Evolutionary conservation across 1,140 invertebrate genomes (phyloP).

Genomic region (Triops cancriformis): DNA sequence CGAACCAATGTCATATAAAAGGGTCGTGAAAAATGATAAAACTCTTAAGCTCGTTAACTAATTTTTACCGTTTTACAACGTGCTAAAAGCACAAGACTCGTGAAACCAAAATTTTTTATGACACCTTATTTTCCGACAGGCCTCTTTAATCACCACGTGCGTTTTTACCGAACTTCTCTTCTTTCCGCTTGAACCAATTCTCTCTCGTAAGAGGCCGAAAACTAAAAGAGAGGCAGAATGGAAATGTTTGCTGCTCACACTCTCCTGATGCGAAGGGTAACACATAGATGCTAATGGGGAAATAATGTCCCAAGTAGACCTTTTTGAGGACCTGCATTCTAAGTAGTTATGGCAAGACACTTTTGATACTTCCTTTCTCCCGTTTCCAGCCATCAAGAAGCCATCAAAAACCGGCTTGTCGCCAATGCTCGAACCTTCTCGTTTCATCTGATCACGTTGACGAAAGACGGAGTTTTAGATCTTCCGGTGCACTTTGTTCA

Average conservation of each 20-base stretch:
- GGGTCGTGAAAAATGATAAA: background rate
- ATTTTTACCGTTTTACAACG: conserved; percentile 1
- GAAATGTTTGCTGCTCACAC: background rate
- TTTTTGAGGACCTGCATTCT: background rate
- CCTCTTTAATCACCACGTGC: background rate
- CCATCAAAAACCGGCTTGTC: background rate
- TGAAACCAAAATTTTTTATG: background rate
- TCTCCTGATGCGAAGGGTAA: background rate
- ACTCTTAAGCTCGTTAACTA: background rate
- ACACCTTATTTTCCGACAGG: background rate
- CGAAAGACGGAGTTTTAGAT: background rate
- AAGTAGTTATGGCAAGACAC: background rate
- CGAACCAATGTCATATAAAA: background rate
- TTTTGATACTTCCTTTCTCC: background rate
- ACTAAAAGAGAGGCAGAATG: background rate
- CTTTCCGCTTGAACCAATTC: background rate
- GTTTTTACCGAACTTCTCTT: no score
- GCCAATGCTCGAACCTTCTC: background rate
- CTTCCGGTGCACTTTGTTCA: no score
- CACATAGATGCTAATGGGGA: background rate
- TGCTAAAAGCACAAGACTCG: background rate
- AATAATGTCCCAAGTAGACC: background rate
- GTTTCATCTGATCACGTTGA: background rate
- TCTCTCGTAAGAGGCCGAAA: background rate
- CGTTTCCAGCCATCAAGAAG: background rate